Base-by-base conservation (phyloP, 2,113 vertebrate genomes). In the Chaetura pelagica region DNA sequence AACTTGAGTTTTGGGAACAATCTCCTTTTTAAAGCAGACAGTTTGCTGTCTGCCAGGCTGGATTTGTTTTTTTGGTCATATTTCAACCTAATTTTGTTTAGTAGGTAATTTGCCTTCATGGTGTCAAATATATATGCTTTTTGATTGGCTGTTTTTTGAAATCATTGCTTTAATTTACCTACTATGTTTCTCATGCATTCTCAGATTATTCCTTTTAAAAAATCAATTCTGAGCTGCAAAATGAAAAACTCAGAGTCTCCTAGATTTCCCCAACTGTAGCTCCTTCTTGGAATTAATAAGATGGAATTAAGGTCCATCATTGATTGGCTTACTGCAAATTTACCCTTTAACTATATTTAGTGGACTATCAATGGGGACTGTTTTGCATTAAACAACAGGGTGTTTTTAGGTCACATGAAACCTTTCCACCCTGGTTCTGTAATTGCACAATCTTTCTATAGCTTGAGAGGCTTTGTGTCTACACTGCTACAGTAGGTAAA, bases 281-380 rank as follows among this genome's bases (percentile, higher is more conserved):
- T 73, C 21, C 62, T 78, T n/a, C 74, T 84, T 91, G 75, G 32
- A 85, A 94, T 96, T 75, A 91, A 89, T 95, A 66, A 76, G 17
- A 46, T 73, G 63, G 55, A 85, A 67, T 89, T 88, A 73, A 71
- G 59, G 17, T 42, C 38, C 29, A 30, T 61, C 40, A 49, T 91
- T 72, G 87, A 79, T 91, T 0, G 0, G 1, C 59, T 91, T 57
- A 61, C 29, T 67, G 8, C 10, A 77, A 77, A 77, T 42, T 83
- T 5, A 1, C 27, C 40, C 18, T 90, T 71, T 74, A 86, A 67
- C 22, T 89, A 9, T 54, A 52, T 74, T 68, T 55, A 62, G n/a
- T 62, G 48, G 51, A 24, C 29, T 74, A 44, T 35, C 77, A 84
- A 24, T 38, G 69, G 27, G 13, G 11, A 3, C 35, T 58, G 32